Evolutionary conservation across 2,888 invertebrate species (phyloP).

Genomic region (Chalcis sispes): DNA sequence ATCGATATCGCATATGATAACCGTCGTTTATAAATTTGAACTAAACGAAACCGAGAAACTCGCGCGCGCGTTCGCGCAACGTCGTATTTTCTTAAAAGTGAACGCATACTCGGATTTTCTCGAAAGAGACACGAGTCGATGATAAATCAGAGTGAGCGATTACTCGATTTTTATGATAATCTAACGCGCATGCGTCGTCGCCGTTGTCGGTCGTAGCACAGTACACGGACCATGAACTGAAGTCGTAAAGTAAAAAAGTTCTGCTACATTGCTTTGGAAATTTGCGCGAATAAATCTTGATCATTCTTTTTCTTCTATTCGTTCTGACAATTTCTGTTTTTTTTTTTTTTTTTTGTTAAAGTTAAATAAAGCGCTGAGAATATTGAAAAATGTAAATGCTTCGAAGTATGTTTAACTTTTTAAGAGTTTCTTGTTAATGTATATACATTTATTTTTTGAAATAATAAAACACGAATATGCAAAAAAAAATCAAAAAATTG

Average conservation of each 20-base stretch:
- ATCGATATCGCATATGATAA: no score
- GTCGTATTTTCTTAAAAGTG: conserved; percentile 17
- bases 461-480: no score
- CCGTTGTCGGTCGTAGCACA: conserved; percentile 4
- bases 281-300: conserved; percentile 8
- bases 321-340: background rate
- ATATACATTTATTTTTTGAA: no score
- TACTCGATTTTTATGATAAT: conserved; percentile 38
- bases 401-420: no score
- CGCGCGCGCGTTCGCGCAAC: no score
- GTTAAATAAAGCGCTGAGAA: no score
- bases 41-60: no score
- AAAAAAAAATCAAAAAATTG: no score
- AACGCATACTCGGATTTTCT: conserved; percentile 28
- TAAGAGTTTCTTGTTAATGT: no score
- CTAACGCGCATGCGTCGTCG: conserved; percentile 1
- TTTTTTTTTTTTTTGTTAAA: conserved; percentile 1
- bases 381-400: no score
- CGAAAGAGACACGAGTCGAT: background rate
- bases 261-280: conserved; percentile 47
- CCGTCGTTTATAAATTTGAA: no score
- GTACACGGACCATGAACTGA: background rate
- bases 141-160: conserved; percentile 36
- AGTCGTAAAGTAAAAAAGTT: conserved; percentile 49
- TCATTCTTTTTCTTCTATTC: background rate